Base-by-base conservation (phyloP, 1,140 invertebrate genomes). In the Dysdera silvatica region DNA sequence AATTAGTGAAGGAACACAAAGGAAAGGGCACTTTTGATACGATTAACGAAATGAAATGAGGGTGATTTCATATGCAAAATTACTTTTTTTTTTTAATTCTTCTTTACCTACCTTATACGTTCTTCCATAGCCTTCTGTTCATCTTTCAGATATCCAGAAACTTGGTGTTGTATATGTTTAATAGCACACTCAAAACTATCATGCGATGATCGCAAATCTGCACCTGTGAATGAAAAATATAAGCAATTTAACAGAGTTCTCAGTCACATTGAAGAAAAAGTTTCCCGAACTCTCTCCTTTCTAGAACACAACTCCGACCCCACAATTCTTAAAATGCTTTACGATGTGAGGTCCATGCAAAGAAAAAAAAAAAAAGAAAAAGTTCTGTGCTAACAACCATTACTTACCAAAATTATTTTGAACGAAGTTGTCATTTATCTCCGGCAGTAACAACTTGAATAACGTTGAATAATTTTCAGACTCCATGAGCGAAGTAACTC, bases 391-490 rank as follows among this genome's bases (percentile, higher is more conserved):
- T n/a, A n/a, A n/a, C n/a, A n/a, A n/a, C n/a, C n/a, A n/a, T n/a
- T n/a, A 29, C 53, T 63, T 49, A 63, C 61, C 61, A 28, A 56
- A 49, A 29, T 63, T 61, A 35, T 61, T 63, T 40, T 56, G 61
- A 49, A 55, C 51, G 43, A 63, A 63, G 26, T 63, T 63, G 20
- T 63, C 61, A 63, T 63, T 63, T 23, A 63, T 49, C 31, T 63
- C 61, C 10, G 61, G 61, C 12, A 63, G 43, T 28, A 63, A 20
- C 20, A 63, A 10, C 28, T 56, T 63, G 20, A 63, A 63, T n/a
- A 63, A 56, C 6, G 41, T 8, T 35, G 61, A 63, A 49, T 63
- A 63, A 35, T 26, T 48, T 0, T 49, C 52, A 47, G 53, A 56
- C 26, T 55, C 53, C 41, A 56, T 49, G 23, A 40, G 40, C 14